These are phyloP conservation scores for Parnassius glacialis DNA, from an alignment of 2,888 invertebrate species.

Conservation along the genomic window DNA sequence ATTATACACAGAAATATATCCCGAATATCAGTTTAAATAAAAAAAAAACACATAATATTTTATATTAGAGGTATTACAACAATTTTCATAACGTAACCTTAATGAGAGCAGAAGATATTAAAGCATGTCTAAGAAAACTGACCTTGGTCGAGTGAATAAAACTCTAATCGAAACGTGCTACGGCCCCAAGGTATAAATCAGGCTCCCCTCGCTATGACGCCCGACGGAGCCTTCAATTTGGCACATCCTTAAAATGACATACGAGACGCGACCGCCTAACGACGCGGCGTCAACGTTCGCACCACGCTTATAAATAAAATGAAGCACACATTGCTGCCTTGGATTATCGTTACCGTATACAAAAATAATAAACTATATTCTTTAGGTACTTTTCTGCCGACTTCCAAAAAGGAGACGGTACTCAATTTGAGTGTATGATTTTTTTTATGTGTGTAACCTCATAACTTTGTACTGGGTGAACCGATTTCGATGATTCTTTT, in stretches of 20 bases:
- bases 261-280: constrained; percentile 76
- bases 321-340: constrained; percentile 26
- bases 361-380: not conserved
- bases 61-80: too few relatives aligned
- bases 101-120: constrained; percentile 53
- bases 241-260: constrained; percentile 82
- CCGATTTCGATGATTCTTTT: too few relatives aligned
- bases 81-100: too few relatives aligned
- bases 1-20: too few relatives aligned
- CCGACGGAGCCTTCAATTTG: constrained; percentile 79
- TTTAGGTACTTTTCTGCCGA: too few relatives aligned
- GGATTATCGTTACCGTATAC: constrained; percentile 14
- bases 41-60: too few relatives aligned
- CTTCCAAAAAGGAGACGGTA: not conserved
- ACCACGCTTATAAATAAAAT: constrained; percentile 34
- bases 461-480: too few relatives aligned
- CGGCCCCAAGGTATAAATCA: constrained; percentile 71
- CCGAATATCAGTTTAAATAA: too few relatives aligned
- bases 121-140: constrained; percentile 66
- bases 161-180: constrained; percentile 62
- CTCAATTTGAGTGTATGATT: too few relatives aligned
- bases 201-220: constrained; percentile 74
- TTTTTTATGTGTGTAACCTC: too few relatives aligned
- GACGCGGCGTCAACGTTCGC: constrained; percentile 51
- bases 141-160: constrained; percentile 77